Percentiles rank a stretch among this genome's conserved stretches.
Evolutionary conservation across 2,888 invertebrate species (phyloP).

Genomic region (Drosophila anomalipes): DNA sequence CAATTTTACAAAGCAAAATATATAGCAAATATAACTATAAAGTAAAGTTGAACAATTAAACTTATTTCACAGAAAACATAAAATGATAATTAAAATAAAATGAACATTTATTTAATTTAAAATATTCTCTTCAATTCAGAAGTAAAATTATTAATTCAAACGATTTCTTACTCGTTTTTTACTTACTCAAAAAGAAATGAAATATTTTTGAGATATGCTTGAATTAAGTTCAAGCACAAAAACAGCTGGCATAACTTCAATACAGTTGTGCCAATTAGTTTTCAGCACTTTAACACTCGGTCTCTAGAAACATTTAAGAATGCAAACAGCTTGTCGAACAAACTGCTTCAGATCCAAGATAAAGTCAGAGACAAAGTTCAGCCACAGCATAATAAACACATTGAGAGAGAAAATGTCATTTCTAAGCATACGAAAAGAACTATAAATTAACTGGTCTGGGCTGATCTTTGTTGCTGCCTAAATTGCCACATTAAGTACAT

Average conservation of each 20-base stretch:
- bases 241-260: slow-evolving; percentile 36
- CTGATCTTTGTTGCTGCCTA: slow-evolving; percentile 31
- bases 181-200: background rate
- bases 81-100: background rate
- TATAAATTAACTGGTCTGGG: slow-evolving; percentile 35
- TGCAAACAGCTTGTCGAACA: slow-evolving; percentile 1
- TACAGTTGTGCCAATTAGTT: slow-evolving; percentile 31
- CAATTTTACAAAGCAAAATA: background rate
- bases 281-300: slow-evolving; percentile 19
- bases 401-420: slow-evolving; percentile 32
- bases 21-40: background rate
- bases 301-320: background rate
- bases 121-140: background rate
- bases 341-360: slow-evolving; percentile 25
- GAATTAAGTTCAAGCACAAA: background rate
- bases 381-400: slow-evolving; percentile 24
- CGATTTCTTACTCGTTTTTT: background rate
- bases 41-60: background rate
- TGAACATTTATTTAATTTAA: accelerated
- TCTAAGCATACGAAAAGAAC: slow-evolving; percentile 22
- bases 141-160: background rate
- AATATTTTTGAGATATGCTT: background rate
- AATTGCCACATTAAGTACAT: slow-evolving; percentile 40
- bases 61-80: background rate
- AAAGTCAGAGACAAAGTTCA: slow-evolving; percentile 14